Evolutionary conservation across 35 echinoderm and acorn worm species (phyloP), one percentile per base, ranked within the genome.

Genomic region (Diadema setosum): DNA sequence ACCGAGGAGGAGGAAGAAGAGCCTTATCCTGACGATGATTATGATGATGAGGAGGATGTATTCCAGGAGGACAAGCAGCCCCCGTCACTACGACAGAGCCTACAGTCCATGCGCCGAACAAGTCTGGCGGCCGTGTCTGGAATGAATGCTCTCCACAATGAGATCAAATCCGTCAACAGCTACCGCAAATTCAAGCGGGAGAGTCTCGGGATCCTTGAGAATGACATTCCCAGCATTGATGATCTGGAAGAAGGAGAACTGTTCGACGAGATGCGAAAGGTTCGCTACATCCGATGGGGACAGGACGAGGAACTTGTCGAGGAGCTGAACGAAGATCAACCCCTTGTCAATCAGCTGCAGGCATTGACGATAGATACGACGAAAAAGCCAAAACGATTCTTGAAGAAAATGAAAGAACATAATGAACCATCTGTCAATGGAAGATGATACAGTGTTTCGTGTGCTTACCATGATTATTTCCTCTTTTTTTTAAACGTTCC

Each of bases 201-300:
- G n/a, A 63, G 45, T 42, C 70, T 90, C 14, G 46, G 46, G 20
- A 30, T 33, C 5, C 46, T 65, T 5, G 78, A 90, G 24, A 80
- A 84, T n/a, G 80, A 83, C 1, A 45, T 78, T 7, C 64, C 65
- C 0, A 84, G 87, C 49, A 65, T 91, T 39, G 45, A 58, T 20
- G 85, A 91, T 75, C 20, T 94, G 5, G 89, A 95, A 63, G 85
- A 95, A 21, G 89, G 70, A 11, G 78, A 95, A 39, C 46, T 95
- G 39, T 95, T 88, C 33, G 88, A 95, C 20, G 85, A 84, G 36
- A 91, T 95, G 93, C 57, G 85, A 58, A 90, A 91, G 26, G 91
- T 88, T 80, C 43, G 93, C 36, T 95, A 95, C 49, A 83, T 95
- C 21, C 41, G 93, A 64, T 91, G 84, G 86, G 82, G 86, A 0